These are phyloP conservation scores for Echinops telfairi DNA, from an alignment of 2,113 vertebrate species.

Conservation along the genomic window DNA sequence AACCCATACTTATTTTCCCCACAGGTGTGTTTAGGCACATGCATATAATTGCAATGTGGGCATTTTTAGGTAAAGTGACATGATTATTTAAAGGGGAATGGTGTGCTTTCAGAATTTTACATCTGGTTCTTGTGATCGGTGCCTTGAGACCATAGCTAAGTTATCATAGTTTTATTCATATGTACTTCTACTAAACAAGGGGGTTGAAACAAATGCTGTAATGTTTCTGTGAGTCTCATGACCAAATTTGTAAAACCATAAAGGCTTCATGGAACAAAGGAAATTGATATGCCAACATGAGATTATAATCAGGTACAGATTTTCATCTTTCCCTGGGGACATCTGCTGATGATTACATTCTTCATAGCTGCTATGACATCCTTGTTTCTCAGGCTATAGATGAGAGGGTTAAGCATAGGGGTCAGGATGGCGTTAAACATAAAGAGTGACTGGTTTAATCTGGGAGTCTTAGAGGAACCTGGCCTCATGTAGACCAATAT, in stretches of 20 bases:
- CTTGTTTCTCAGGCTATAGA: constrained; percentile 52
- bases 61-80: background rate
- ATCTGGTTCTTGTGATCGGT: background rate
- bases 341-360: background rate
- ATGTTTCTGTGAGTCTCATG: background rate
- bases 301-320: background rate
- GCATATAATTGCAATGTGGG: background rate
- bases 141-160: background rate
- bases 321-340: background rate
- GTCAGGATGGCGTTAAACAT: constrained; percentile 52
- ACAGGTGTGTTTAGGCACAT: background rate
- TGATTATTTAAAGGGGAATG: background rate
- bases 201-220: background rate
- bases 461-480: background rate
- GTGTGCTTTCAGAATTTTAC: no score
- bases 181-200: background rate
- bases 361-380: constrained; percentile 28
- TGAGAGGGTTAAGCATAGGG: constrained; percentile 47
- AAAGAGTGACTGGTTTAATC: constrained; percentile 50
- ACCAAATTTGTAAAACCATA: background rate
- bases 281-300: background rate
- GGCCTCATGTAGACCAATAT: constrained; percentile 51
- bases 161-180: background rate
- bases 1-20: background rate
- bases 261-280: background rate